These are phyloP conservation scores for Caenorhabditis remanei DNA, from an alignment of 1,140 invertebrate genomes.

Conservation along the genomic window DNA sequence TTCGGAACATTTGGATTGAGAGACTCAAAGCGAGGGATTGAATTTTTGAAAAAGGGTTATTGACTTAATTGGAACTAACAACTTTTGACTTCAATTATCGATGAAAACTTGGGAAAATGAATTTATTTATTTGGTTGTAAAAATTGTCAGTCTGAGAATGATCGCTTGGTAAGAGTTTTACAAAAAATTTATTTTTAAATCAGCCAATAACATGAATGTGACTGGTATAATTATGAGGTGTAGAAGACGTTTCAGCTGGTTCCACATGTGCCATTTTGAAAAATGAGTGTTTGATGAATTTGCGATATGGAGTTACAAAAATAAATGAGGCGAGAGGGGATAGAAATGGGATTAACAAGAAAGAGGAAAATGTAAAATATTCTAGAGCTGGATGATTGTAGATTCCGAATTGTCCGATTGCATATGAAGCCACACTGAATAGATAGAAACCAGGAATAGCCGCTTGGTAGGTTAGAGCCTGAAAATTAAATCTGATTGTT, in stretches of 20 bases:
- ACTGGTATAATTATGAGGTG: conserved; percentile 27
- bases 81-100: too few species aligned
- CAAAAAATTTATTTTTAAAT: background rate
- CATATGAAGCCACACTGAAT: conserved; percentile 49
- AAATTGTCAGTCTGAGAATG: too few species aligned
- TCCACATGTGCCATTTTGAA: conserved; percentile 25
- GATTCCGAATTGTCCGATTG: conserved; percentile 57
- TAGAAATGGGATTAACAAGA: conserved; percentile 5
- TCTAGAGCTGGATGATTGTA: conserved; percentile 59
- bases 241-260: background rate
- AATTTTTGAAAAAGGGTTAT: too few species aligned
- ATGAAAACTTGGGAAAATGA: too few species aligned
- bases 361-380: conserved; percentile 46
- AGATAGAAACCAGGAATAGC: conserved; percentile 53
- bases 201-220: conserved; percentile 9
- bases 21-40: too few species aligned
- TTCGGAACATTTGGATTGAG: too few species aligned
- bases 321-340: conserved; percentile 22
- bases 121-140: too few species aligned
- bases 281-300: conserved; percentile 7
- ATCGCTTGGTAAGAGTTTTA: too few species aligned
- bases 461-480: conserved; percentile 61
- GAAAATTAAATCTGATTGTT: background rate
- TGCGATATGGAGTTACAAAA: conserved; percentile 24
- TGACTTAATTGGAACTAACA: too few species aligned